These are phyloP conservation scores for Azemiops feae DNA, from an alignment of 2,113 vertebrate genomes.

Conservation along the genomic window DNA sequence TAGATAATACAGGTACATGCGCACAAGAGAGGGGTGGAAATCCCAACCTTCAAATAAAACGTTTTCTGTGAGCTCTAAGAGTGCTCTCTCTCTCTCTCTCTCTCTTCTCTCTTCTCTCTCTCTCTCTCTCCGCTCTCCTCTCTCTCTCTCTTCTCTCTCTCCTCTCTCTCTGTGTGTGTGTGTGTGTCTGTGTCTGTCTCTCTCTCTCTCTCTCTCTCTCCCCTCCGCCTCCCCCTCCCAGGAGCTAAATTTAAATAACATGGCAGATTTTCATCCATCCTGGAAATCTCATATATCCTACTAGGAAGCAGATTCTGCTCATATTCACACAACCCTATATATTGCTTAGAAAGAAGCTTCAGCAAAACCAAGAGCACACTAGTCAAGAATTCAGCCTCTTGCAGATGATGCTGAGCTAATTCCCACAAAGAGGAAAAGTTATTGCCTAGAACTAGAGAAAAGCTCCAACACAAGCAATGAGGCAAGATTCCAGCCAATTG, in stretches of 20 bases:
- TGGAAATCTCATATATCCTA: neutral
- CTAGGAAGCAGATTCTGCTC: neutral
- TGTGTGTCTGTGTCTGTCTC: no score
- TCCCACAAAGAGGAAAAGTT: neutral
- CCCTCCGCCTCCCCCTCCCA: no score
- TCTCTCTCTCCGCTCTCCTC: no score
- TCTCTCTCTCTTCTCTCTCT: no score
- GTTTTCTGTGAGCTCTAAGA: no score
- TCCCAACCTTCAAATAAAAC: neutral
- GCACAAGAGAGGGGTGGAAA: no score
- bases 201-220: no score
- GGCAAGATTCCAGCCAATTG: neutral
- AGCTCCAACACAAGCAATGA: neutral
- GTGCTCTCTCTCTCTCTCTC: no score
- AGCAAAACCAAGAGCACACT: neutral
- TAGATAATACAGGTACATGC: neutral
- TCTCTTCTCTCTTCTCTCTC: no score
- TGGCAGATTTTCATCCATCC: neutral
- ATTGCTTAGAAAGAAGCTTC: neutral
- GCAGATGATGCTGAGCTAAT: neutral
- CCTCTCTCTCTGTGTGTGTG: no score
- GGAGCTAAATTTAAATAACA: neutral
- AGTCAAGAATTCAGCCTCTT: neutral
- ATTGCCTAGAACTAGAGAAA: neutral
- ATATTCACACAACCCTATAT: no score